Conservation (phyloP, 2,888 invertebrate genomes). For the Campaea margaritaria region DNA sequence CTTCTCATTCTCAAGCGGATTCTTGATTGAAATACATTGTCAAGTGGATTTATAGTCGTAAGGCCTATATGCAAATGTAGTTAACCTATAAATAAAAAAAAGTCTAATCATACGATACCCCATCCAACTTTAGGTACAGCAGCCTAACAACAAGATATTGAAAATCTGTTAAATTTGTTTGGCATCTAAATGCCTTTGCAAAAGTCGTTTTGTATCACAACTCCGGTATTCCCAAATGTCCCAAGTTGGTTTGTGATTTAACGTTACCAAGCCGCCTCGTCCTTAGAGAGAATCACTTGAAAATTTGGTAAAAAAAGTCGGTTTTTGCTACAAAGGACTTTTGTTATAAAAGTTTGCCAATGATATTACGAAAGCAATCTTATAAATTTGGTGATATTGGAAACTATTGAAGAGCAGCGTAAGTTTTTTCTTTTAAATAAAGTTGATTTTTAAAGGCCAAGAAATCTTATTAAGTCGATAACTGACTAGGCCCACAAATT, state of each 20-base stretch:
- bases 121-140: not conserved
- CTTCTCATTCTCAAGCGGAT: no score
- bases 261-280: constrained; percentile 50
- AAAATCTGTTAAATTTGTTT: not conserved
- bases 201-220: constrained; percentile 29
- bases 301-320: constrained; percentile 48
- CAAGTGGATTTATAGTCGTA: no score
- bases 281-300: constrained; percentile 2
- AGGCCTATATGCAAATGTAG: no score
- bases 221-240: constrained; percentile 34
- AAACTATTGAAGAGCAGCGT: not conserved
- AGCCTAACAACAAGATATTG: not conserved
- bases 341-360: constrained; percentile 46
- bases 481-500: no score
- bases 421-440: not conserved
- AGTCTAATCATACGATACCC: not conserved
- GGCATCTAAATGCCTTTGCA: not conserved
- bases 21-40: no score
- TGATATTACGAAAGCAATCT: constrained; percentile 17
- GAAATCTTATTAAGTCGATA: no score
- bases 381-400: not conserved
- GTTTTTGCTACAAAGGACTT: constrained; percentile 37
- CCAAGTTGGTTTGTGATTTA: constrained; percentile 47
- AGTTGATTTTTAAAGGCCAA: no score
- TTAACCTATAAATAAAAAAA: no score